Conservation (phyloP, 1,140 invertebrate species). For the Capitella teleta region DNA sequence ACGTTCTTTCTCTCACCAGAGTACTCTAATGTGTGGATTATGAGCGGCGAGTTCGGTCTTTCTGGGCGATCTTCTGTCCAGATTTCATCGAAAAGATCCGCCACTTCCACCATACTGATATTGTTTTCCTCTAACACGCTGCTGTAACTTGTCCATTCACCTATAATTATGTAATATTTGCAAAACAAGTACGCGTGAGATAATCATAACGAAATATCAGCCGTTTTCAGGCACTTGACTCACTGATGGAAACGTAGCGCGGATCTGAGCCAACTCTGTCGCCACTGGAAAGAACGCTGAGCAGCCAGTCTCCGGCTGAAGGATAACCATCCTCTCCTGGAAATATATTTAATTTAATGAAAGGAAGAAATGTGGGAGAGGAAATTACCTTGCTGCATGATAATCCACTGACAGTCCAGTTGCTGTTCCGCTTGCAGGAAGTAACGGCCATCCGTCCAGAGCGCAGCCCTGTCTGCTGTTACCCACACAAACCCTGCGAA, state of each 20-base stretch:
- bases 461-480: no score
- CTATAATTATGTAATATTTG: no score
- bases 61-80: constrained; percentile 23
- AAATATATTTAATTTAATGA: constrained; percentile 11
- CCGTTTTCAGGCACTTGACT: no score
- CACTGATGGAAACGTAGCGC: constrained; percentile 56
- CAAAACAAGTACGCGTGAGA: no score
- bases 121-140: constrained; percentile 8
- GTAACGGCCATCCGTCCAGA: constrained; percentile 96
- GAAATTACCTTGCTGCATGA: constrained; percentile 57
- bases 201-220: no score
- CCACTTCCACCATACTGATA: constrained; percentile 16
- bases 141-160: no score
- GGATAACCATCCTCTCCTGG: constrained; percentile 57
- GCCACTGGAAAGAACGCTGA: constrained; percentile 55
- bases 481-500: no score
- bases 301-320: constrained; percentile 62
- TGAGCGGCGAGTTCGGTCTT: constrained; percentile 21
- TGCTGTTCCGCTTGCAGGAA: constrained; percentile 57
- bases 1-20: constrained; percentile 26
- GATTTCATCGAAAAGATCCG: constrained; percentile 27
- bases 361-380: neutral
- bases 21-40: constrained; percentile 21
- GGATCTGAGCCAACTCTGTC: constrained; percentile 71
- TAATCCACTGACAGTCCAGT: constrained; percentile 43